These are phyloP conservation scores for Halichoeres trimaculatus DNA, from an alignment of 2,113 vertebrate genomes.

Conservation along the genomic window DNA sequence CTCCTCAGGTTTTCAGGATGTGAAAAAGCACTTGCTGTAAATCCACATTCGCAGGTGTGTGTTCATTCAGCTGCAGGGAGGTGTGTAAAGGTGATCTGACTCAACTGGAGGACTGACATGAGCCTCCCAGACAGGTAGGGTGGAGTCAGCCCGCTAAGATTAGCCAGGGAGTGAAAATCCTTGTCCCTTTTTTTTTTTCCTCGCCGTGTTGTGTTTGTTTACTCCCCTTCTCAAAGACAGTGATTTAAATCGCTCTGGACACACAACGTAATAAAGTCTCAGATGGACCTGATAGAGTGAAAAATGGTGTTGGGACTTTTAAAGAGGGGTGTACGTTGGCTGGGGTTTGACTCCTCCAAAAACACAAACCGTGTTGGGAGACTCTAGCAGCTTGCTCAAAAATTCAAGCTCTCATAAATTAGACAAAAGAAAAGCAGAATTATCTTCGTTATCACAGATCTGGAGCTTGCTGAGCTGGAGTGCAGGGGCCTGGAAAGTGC, in stretches of 20 bases:
- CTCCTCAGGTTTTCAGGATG: conserved; percentile 23
- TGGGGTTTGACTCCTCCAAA: background rate
- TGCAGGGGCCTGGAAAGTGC: background rate
- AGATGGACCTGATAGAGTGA: background rate
- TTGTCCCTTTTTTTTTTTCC: conserved; percentile 10
- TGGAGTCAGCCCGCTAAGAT: conserved; percentile 79
- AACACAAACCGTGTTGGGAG: background rate
- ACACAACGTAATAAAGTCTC: background rate
- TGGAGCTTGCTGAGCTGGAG: background rate
- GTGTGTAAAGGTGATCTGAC: conserved; percentile 64
- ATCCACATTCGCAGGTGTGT: conserved; percentile 48
- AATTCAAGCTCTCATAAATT: background rate
- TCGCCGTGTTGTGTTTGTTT: conserved; percentile 21
- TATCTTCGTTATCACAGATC: background rate
- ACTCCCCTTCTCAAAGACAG: conserved; percentile 10
- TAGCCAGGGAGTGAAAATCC: conserved; percentile 71
- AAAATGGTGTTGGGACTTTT: background rate
- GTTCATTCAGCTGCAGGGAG: conserved; percentile 55
- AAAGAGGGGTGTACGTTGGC: background rate
- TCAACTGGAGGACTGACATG: conserved; percentile 56
- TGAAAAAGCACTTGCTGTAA: conserved; percentile 18
- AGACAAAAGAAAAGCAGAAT: background rate
- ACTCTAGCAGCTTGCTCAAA: background rate
- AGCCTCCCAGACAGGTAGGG: conserved; percentile 70
- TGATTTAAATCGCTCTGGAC: background rate